Evolutionary conservation across 2,797 vertebrate species (phyloP).

Genomic region (Pantherophis vulpinus): DNA sequence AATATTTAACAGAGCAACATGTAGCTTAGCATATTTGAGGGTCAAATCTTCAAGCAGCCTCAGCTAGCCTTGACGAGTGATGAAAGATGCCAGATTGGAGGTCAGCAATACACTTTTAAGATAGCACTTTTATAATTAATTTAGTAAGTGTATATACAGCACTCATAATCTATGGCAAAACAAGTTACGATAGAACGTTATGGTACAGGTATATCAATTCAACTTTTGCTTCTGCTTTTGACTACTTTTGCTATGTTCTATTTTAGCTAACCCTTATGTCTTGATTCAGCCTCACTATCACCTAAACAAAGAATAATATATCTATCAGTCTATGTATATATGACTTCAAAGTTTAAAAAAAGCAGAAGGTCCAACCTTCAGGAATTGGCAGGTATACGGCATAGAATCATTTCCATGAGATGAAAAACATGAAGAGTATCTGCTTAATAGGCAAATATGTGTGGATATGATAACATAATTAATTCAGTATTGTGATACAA

Average conservation of each 20-base stretch:
- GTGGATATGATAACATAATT: not conserved
- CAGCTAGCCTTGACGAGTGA: not conserved
- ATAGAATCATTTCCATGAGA: not conserved
- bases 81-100: not conserved
- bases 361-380: not conserved
- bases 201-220: not conserved
- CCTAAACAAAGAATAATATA: not conserved
- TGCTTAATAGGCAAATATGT: not conserved
- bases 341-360: not conserved
- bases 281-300: not conserved
- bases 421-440: not conserved
- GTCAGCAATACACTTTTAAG: not conserved
- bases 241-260: not conserved
- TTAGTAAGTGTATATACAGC: not conserved
- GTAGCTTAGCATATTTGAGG: not conserved
- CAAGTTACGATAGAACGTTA: not conserved
- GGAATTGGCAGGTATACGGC: not conserved
- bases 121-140: not conserved
- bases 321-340: not conserved
- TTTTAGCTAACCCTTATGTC: not conserved
- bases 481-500: not conserved
- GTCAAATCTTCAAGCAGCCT: not conserved
- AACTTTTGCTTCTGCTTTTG: not conserved
- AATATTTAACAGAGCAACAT: not conserved
- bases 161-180: not conserved